These are phyloP conservation scores for Megalops cyprinoides DNA, from an alignment of 2,797 vertebrate species.

Conservation along the genomic window DNA sequence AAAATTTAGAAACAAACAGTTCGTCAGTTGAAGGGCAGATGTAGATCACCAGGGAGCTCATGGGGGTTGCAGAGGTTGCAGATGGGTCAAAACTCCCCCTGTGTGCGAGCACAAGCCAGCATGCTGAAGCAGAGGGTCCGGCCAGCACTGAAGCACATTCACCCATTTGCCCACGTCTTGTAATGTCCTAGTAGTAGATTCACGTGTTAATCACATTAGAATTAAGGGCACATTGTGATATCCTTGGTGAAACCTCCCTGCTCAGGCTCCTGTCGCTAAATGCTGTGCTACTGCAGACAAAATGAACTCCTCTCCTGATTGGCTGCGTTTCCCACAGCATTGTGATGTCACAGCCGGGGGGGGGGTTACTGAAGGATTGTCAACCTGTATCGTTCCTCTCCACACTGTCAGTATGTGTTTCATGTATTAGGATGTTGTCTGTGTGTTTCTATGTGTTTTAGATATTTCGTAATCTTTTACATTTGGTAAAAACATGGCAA, in stretches of 20 bases:
- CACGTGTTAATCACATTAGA: neutral
- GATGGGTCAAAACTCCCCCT: too few species aligned
- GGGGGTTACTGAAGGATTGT: neutral
- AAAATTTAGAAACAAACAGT: too few species aligned
- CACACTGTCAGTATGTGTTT: too few species aligned
- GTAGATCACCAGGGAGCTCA: too few species aligned
- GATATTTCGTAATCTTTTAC: neutral
- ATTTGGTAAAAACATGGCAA: too few species aligned
- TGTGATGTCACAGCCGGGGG: neutral
- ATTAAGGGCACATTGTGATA: neutral
- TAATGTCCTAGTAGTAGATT: neutral
- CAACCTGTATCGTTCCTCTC: too few species aligned
- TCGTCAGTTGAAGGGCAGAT: too few species aligned
- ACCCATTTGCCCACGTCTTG: neutral
- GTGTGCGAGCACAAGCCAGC: neutral
- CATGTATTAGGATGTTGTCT: neutral
- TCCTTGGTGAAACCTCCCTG: neutral
- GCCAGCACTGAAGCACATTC: neutral
- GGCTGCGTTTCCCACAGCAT: neutral
- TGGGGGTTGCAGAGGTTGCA: too few species aligned
- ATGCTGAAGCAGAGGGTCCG: constrained; percentile 2
- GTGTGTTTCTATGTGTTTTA: neutral
- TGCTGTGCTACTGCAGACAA: neutral
- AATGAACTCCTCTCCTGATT: neutral
- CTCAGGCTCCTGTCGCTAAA: neutral